These are phyloP conservation scores for Gobio gobio DNA, from an alignment of 2,113 vertebrate species.

Conservation along the genomic window DNA sequence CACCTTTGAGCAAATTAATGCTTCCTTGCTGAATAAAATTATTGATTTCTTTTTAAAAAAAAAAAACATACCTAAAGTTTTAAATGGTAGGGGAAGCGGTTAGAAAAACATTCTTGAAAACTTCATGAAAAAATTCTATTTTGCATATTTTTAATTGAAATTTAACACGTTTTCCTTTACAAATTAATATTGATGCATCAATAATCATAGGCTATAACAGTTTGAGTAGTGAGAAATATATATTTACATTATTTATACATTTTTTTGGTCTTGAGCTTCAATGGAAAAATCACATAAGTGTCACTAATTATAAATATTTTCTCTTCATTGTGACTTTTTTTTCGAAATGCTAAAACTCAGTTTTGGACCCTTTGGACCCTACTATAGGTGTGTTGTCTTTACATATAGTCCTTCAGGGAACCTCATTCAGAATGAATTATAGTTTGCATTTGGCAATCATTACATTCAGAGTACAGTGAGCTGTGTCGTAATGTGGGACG, in stretches of 20 bases:
- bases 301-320: background rate
- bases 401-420: background rate
- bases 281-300: background rate
- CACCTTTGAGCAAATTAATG: background rate
- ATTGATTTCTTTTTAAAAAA: no score
- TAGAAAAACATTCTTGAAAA: no score
- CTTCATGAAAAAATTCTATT: no score
- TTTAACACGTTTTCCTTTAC: no score
- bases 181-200: background rate
- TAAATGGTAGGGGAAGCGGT: no score
- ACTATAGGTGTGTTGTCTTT: background rate
- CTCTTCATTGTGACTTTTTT: background rate
- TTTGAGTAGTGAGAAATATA: background rate
- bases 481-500: background rate
- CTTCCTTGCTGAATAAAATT: no score
- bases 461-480: background rate
- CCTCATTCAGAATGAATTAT: constrained; percentile 17
- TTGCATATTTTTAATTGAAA: no score
- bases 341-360: background rate
- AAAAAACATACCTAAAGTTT: no score
- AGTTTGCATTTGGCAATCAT: constrained; percentile 12
- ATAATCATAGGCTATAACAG: background rate
- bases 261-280: background rate
- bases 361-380: background rate
- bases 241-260: background rate